Conservation (phyloP, 2,797 vertebrate species). For the Sebastes trivittatus region DNA sequence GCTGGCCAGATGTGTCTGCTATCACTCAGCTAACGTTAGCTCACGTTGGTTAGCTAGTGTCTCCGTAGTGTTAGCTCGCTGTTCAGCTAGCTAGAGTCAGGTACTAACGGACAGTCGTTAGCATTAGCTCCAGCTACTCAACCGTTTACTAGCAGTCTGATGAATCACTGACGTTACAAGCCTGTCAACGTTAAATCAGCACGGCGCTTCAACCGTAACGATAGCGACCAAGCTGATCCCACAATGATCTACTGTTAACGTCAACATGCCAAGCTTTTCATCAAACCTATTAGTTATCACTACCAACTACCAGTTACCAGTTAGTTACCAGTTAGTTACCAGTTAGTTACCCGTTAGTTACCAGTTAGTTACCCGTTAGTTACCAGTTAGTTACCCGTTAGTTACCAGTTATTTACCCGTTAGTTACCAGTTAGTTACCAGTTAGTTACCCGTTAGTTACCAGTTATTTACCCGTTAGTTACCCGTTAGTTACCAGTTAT, state of each 20-base stretch:
- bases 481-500: too few species aligned
- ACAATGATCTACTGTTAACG: neutral
- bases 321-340: too few species aligned
- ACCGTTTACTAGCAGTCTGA: neutral
- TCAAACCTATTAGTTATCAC: neutral
- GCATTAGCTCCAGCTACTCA: neutral
- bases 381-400: rapidly evolving
- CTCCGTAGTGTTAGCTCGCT: neutral
- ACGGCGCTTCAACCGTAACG: neutral
- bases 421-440: too few species aligned
- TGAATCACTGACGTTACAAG: neutral
- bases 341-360: rapidly evolving
- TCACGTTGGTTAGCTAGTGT: constrained; percentile 56
- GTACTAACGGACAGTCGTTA: neutral
- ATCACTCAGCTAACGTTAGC: constrained; percentile 29
- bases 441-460: too few species aligned
- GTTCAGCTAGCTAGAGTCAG: neutral
- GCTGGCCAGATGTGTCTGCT: constrained; percentile 56
- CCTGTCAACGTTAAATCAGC: neutral
- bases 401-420: too few species aligned
- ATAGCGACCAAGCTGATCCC: neutral
- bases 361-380: too few species aligned
- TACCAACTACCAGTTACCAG: too few species aligned
- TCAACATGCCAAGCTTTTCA: neutral
- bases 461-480: too few species aligned